Base-by-base conservation (phyloP, 2,888 invertebrate genomes). In the Pinctada fucata region DNA sequence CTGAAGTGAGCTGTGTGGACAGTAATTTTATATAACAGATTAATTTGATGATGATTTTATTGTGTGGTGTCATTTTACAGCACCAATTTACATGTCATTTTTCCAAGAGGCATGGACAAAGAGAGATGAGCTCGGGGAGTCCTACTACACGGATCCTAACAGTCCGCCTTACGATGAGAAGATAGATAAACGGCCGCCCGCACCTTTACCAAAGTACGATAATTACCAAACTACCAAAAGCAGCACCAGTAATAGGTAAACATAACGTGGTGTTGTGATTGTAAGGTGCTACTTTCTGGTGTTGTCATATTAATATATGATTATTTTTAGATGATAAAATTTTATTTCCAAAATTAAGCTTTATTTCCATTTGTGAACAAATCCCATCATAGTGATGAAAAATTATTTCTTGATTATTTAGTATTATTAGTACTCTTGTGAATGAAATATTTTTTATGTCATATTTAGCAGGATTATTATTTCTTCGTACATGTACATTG, bases 61-160 rank as follows among this genome's bases (percentile, higher is more conserved):
- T 31, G 31, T 31, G 31, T 31, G 31, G 31, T 31, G 31, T 31
- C 31, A 31, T 78, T 71, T 79, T 84, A 0, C 93, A 97, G 97
- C 97, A 90, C 97, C 97, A 51, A 97, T 97, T 93, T 98, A 97
- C 93, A 97, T 97, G 70, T 97, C 97, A 70, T 98, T 98, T 94
- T 97, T 98, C 94, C 97, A 97, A 92, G 97, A 97, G 92, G 97
- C 97, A 47, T 98, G 97, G 97, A 97, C 97, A 92, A 96, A 97
- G 88, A 97, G 97, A 89, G 97, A 97, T 50, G 97, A 97, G 93
- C 98, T 98, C 92, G 96, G 97, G 90, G 84, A 88, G 5, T 89
- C 85, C 63, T 83, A 81, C 74, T 82, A 85, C 68, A 74, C 79
- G 68, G 88, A 88, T 48, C 85, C 85, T 49, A 85, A 85, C 66